Percentiles rank a stretch among this genome's conserved stretches.
Conservation (phyloP, 2,113 vertebrate genomes). For the Alexandromys fortis region DNA sequence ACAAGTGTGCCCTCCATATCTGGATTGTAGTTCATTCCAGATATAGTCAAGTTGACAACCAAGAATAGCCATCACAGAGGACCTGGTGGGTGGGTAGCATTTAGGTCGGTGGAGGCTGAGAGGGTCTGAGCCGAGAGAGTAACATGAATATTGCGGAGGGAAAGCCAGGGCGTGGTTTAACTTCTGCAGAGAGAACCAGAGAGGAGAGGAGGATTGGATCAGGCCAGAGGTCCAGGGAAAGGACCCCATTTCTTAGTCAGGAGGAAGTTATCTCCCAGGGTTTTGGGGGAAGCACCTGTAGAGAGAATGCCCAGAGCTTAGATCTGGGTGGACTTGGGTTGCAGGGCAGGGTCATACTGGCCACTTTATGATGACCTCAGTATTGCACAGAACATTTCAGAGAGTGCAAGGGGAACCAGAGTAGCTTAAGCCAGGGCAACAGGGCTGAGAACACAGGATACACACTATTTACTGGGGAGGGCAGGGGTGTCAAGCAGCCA, state of each 20-base stretch:
- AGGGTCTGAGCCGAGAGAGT: neutral
- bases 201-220: neutral
- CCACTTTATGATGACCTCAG: neutral
- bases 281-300: neutral
- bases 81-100: neutral
- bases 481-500: neutral
- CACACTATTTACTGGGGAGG: too few relatives aligned
- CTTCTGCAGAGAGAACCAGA: neutral
- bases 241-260: neutral
- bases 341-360: rapidly evolving
- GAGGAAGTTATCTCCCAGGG: neutral
- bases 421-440: neutral
- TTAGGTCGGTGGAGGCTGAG: neutral
- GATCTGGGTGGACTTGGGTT: neutral
- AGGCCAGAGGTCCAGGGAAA: neutral
- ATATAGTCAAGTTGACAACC: neutral
- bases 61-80: too few relatives aligned
- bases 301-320: neutral
- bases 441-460: neutral
- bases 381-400: neutral
- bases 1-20: neutral
- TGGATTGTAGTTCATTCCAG: neutral
- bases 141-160: neutral
- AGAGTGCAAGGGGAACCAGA: neutral
- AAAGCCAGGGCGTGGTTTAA: neutral